Evolutionary conservation across 2,888 invertebrate genomes (phyloP).

Genomic region (Serripes groenlandicus): DNA sequence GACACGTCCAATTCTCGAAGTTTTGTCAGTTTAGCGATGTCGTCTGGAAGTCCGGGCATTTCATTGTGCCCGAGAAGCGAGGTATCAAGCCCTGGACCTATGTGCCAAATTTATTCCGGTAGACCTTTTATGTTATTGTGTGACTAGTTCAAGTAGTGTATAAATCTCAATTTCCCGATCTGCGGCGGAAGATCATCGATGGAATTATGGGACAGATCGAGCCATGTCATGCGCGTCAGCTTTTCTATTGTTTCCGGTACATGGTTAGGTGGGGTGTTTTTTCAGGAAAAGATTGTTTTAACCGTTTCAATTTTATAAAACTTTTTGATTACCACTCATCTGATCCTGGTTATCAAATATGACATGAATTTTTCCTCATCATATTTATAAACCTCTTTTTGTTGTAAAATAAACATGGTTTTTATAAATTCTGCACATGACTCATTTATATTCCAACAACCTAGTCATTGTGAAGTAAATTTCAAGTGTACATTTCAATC

Average conservation of each 20-base stretch:
- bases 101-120: constrained; percentile 90
- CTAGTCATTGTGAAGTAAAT: no score
- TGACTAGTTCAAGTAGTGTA: constrained; percentile 89
- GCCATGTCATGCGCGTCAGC: constrained; percentile 84
- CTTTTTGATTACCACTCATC: no score
- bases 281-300: no score
- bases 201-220: constrained; percentile 92
- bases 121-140: constrained; percentile 92
- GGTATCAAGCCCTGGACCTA: constrained; percentile 79
- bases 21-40: constrained; percentile 78
- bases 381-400: no score
- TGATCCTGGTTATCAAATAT: no score
- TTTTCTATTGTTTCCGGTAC: constrained; percentile 83
- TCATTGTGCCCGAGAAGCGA: constrained; percentile 79
- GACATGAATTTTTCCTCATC: no score
- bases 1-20: constrained; percentile 77
- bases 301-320: no score
- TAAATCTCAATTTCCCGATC: constrained; percentile 83
- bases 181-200: constrained; percentile 83
- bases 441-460: no score
- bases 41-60: constrained; percentile 77
- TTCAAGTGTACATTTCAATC: no score
- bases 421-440: background rate
- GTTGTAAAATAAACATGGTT: constrained; percentile 24
- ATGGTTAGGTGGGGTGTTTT: no score